A percentile compares a stretch with the other conserved stretches of the same genome.
These are phyloP conservation scores for Drosophila siamana DNA, from an alignment of 2,888 invertebrate genomes.

Conservation along the genomic window DNA sequence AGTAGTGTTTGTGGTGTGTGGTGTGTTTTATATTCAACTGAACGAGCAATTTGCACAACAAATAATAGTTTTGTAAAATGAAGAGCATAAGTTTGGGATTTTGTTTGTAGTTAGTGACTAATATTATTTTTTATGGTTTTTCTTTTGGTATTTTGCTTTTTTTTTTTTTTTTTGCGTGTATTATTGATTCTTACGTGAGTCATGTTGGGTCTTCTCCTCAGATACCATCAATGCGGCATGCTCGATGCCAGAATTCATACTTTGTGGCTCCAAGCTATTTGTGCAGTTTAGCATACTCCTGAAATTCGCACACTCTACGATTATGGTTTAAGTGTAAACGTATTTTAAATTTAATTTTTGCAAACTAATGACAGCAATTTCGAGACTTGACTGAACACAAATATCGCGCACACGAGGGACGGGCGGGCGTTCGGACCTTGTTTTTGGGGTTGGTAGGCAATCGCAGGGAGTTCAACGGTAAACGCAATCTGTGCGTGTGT, in stretches of 20 bases:
- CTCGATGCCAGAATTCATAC: conserved; percentile 91
- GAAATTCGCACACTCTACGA: conserved; percentile 88
- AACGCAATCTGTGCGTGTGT: background rate
- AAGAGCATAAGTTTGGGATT: conserved; percentile 55
- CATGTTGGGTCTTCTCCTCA: conserved; percentile 92
- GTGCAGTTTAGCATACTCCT: conserved; percentile 98
- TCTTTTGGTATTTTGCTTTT: conserved; percentile 23
- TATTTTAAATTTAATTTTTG: conserved; percentile 79
- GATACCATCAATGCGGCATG: conserved; percentile 91
- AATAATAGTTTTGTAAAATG: conserved; percentile 59
- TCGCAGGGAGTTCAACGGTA: conserved; percentile 6
- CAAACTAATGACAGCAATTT: conserved; percentile 79
- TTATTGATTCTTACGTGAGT: conserved; percentile 90
- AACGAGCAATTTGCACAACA: conserved; percentile 78
- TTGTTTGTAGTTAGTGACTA: conserved; percentile 42
- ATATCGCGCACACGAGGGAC: conserved; percentile 41
- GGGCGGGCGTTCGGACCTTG: background rate
- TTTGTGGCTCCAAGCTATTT: conserved; percentile 95
- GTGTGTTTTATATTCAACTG: conserved; percentile 46
- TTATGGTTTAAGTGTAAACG: conserved; percentile 86
- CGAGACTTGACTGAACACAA: conserved; percentile 52
- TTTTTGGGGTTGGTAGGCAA: conserved; percentile 2
- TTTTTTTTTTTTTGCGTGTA: conserved; percentile 39
- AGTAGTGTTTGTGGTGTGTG: conserved; percentile 7
- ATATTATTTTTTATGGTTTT: conserved; percentile 35